Evolutionary conservation across 1,140 invertebrate genomes (phyloP).

Genomic region (Parasteatoda tepidariorum): DNA sequence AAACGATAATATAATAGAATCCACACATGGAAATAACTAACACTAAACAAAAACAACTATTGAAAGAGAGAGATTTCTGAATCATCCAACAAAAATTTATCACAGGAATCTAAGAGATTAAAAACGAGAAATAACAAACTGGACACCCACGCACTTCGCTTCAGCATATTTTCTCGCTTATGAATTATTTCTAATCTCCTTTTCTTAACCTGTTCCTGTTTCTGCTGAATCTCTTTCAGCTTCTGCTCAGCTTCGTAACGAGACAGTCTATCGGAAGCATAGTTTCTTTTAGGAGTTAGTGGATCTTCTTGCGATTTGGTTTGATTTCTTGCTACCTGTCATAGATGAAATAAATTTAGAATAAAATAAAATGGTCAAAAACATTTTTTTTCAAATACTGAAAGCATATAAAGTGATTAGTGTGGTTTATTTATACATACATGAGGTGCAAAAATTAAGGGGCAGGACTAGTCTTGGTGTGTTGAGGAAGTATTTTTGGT

Average conservation of each 20-base stretch:
- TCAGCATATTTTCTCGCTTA: constrained; percentile 50
- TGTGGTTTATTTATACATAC: too few relatives aligned
- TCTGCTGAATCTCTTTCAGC: constrained; percentile 39
- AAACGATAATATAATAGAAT: too few relatives aligned
- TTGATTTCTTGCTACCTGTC: constrained; percentile 48
- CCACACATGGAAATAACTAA: too few relatives aligned
- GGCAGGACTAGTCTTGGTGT: too few relatives aligned
- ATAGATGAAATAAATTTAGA: background rate
- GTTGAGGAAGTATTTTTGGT: too few relatives aligned
- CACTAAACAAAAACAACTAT: too few relatives aligned
- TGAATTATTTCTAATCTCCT: constrained; percentile 53
- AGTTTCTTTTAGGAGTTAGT: constrained; percentile 26
- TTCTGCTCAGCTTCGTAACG: constrained; percentile 58
- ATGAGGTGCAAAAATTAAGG: too few relatives aligned
- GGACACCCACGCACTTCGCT: constrained; percentile 62
- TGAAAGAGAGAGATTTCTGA: too few relatives aligned
- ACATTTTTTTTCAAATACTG: too few relatives aligned
- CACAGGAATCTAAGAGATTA: too few relatives aligned
- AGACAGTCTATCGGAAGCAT: constrained; percentile 45
- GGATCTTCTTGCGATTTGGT: constrained; percentile 51
- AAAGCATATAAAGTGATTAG: too few relatives aligned
- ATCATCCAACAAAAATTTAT: too few relatives aligned
- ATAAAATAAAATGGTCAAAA: background rate
- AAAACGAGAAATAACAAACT: constrained; percentile 22
- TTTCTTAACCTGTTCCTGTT: constrained; percentile 50